Evolutionary conservation across 2,888 invertebrate genomes (phyloP), one percentile per base, ranked within the genome.

Genomic region (Temnothorax rugatulus): DNA sequence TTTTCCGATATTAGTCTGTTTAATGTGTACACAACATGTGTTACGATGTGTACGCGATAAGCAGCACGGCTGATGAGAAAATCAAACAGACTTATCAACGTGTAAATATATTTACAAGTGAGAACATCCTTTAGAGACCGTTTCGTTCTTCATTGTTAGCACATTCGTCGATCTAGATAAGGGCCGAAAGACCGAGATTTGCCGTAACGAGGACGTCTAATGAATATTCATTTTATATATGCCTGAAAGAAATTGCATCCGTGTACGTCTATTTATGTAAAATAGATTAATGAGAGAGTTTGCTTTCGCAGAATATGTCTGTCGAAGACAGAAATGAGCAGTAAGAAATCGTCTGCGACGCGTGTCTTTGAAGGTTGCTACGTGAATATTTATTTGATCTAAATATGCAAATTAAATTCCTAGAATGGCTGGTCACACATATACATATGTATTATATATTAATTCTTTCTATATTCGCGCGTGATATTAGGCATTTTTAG

Each of bases 1-100:
- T 69, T 69, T 18, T 29, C 21, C 44, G 59, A 73, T 73, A 73
- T 73, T 59, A 81, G 34, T 59, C 47, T 61, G 34, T 61, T 81
- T 73, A 73, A 61, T 25, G 73, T 71, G 79, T 71, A 71, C 47
- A 47, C 71, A 59, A 79, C 59, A 59, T 71, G 79, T 73, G 73
- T 81, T 81, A 73, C 59, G 73, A 81, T 59, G 73, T 38, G 71
- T 59, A 15, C 59, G 63, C 76, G 79, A 81, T 81, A 73, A 79
- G 34, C 44, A 29, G 9, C 7, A 38, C 77, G 77, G 29, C 41
- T 25, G 73, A 61, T 81, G 79, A 61, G 79, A 61, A 71, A 61
- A 50, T 73, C 73, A 81, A 81, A 81, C 50, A 50, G 38, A 71
- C 59, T 81, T 81, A 71, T 71, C 79, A 71, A 71, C 59, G 79